phyloP scores from a whole-genome alignment of 2,113 vertebrate species.

The Phalacrocorax aristotelis region DNA sequence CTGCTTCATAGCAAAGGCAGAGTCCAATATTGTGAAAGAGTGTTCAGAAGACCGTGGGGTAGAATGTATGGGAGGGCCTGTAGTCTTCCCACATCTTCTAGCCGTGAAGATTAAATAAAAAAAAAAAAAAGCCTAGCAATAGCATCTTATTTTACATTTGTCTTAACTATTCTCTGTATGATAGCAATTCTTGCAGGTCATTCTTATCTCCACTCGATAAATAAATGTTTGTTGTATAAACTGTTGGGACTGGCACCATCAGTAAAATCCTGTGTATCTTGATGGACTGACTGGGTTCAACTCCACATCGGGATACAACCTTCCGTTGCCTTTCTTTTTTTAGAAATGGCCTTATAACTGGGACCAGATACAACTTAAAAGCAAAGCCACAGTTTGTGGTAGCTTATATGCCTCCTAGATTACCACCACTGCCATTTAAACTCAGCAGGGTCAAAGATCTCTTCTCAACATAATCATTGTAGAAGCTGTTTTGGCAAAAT shows the following conservation, averaged over 20 bases:
- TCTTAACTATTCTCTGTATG: background rate
- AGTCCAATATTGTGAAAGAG: background rate
- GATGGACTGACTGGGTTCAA: background rate
- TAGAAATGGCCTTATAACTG: background rate
- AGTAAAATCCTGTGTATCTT: background rate
- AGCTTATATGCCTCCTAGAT: background rate
- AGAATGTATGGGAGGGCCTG: background rate
- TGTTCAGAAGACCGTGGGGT: background rate
- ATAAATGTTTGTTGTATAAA: background rate
- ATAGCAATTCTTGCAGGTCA: too few relatives aligned
- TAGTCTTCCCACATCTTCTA: background rate
- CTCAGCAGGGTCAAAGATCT: background rate
- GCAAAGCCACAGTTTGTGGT: background rate
- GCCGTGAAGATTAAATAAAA: background rate
- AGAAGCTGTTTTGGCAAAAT: background rate
- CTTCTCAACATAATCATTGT: background rate
- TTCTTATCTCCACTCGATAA: background rate
- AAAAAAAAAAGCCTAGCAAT: background rate
- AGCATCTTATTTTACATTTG: background rate
- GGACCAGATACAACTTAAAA: background rate
- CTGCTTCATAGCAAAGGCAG: background rate
- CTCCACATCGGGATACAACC: background rate
- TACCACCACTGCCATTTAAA: background rate
- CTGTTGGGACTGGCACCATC: background rate
- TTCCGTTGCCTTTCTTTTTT: background rate